Evolutionary conservation across 2,888 invertebrate species (phyloP).

Genomic region (Agriopis leucophaearia): DNA sequence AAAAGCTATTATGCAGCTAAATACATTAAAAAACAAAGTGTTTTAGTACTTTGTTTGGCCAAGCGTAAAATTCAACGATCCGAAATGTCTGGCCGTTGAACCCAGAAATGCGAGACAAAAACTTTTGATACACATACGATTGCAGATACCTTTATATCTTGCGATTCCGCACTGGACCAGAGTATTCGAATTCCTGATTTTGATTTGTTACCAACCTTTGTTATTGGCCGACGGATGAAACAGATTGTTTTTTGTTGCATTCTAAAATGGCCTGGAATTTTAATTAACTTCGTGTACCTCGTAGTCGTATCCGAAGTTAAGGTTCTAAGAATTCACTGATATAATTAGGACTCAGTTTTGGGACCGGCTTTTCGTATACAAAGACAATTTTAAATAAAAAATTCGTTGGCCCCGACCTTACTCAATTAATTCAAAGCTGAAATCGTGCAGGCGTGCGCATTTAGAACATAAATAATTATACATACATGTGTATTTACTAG

Average conservation of each 20-base stretch:
- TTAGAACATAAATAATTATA: no score
- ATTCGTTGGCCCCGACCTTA: neutral
- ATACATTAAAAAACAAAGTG: constrained; percentile 48
- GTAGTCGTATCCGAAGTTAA: constrained; percentile 16
- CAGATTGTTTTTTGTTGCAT: constrained; percentile 33
- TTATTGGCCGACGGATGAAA: constrained; percentile 28
- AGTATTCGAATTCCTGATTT: constrained; percentile 43
- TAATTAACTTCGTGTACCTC: constrained; percentile 29
- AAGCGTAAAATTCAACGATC: constrained; percentile 67
- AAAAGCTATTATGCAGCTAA: constrained; percentile 40
- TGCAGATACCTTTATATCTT: constrained; percentile 39
- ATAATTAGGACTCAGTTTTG: constrained; percentile 24
- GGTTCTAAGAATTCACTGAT: constrained; percentile 29
- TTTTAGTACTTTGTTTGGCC: constrained; percentile 49
- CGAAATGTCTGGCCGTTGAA: constrained; percentile 75
- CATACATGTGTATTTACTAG: no score
- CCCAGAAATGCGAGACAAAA: constrained; percentile 54
- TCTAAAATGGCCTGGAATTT: constrained; percentile 26
- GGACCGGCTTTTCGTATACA: neutral
- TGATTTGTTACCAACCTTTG: constrained; percentile 38
- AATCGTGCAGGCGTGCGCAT: no score
- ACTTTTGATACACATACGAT: constrained; percentile 45
- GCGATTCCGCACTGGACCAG: constrained; percentile 36
- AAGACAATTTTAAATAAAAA: neutral
- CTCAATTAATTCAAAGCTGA: neutral